These are phyloP conservation scores for Campylomormyrus numenius DNA, from an alignment of 2,113 vertebrate genomes.

Conservation along the genomic window DNA sequence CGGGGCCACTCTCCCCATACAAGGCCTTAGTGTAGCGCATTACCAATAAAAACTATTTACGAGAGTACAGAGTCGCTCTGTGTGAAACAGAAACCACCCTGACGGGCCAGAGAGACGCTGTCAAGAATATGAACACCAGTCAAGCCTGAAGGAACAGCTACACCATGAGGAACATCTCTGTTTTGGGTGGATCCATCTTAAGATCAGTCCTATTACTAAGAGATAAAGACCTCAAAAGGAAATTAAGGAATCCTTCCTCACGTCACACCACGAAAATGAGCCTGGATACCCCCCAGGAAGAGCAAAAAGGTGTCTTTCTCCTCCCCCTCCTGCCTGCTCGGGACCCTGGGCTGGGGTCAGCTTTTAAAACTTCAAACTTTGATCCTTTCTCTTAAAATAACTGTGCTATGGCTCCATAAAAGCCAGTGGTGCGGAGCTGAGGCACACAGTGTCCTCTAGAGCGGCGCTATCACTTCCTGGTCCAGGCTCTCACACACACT, in stretches of 20 bases:
- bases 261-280: background rate
- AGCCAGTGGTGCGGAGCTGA: background rate
- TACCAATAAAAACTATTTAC: background rate
- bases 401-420: background rate
- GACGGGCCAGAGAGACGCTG: background rate
- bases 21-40: background rate
- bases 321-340: background rate
- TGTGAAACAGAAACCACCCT: background rate
- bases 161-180: background rate
- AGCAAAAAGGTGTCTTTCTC: background rate
- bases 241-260: background rate
- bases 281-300: background rate
- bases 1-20: background rate
- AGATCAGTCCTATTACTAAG: background rate
- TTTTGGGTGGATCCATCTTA: background rate
- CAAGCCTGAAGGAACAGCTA: background rate
- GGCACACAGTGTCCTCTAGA: background rate
- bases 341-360: background rate
- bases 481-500: background rate
- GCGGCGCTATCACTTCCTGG: background rate
- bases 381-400: background rate
- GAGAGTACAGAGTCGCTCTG: background rate
- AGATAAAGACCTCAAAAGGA: background rate
- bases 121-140: background rate
- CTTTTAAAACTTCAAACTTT: background rate